Base-by-base conservation (phyloP, 2,797 vertebrate species). In the Gouania willdenowi region DNA sequence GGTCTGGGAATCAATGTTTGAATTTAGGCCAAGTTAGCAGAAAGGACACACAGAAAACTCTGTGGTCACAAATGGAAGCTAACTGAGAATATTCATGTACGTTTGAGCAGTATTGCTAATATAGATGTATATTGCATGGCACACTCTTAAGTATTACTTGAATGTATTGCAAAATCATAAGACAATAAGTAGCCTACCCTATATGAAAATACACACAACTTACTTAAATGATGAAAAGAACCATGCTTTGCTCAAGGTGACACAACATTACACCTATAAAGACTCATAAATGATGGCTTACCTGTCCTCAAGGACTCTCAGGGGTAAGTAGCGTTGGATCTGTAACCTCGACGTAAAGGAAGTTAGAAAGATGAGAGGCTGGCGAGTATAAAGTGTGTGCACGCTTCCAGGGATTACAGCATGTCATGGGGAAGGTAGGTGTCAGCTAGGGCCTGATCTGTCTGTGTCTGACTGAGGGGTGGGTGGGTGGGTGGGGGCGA, bases 391-490 rank as follows among this genome's bases (percentile, higher is more conserved):
- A 75, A 70, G 75, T 75, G 75, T 76, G 80, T 77, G 81, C 68
- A 78, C 71, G 77, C 82, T 91, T 81, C 86, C 83, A 52, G 60
- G 72, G 60, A 78, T 82, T 33, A 74, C 81, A 73, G 82, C 71
- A 79, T 2, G 82, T 83, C 62, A 66, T 70, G 53, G 58, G 41
- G 50, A 67, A 69, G 81, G 81, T 73, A 65, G 75, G 71, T 75
- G 73, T 76, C 62, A 81, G 73, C 77, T 64, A 81, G 76, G n/a
- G n/a, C n/a, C n/a, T n/a, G n/a, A n/a, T 78, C 82, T 86, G 81
- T 87, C 78, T 88, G 84, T 83, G 89, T 89, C 86, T n/a, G n/a
- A 81, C 78, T 89, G 92, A 92, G 90, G 87, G 60, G 47, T 47
- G 4, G n/a, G n/a, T n/a, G n/a, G n/a, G 19, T 41, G 22, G 44